Percentiles rank a stretch among this genome's conserved stretches.
Evolutionary conservation across 1,140 invertebrate species (phyloP).

Genomic region (Cheumatopsyche charites): DNA sequence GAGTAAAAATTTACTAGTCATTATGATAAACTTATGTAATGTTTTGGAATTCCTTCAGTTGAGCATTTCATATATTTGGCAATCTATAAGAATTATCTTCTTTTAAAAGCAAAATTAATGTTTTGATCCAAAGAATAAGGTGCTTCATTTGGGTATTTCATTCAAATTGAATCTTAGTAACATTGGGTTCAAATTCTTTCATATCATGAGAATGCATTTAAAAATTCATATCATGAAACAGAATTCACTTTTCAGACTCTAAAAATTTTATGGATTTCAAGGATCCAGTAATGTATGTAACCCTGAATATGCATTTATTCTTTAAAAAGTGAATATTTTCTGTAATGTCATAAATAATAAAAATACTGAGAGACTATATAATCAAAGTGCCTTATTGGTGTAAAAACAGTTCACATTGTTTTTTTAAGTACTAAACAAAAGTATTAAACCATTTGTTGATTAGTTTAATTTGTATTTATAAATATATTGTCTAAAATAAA

Average conservation of each 20-base stretch:
- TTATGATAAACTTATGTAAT: neutral
- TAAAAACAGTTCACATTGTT: neutral
- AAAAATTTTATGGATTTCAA: neutral
- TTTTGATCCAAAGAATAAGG: constrained; percentile 40
- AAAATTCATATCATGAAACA: too few relatives aligned
- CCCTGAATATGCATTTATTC: neutral
- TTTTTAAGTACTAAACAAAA: constrained; percentile 17
- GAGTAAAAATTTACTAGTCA: neutral
- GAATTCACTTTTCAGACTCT: neutral
- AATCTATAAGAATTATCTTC: neutral
- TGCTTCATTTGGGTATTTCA: constrained; percentile 28
- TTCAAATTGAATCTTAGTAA: neutral
- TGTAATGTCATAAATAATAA: neutral
- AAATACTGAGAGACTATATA: neutral
- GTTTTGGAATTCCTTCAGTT: constrained; percentile 3
- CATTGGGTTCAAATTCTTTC: neutral
- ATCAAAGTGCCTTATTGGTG: neutral
- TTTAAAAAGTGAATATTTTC: neutral
- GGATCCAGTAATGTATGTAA: neutral
- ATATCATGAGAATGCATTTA: neutral
- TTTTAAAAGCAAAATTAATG: neutral
- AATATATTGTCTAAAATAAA: constrained; percentile 27
- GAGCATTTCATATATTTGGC: neutral
- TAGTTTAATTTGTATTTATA: constrained; percentile 30
- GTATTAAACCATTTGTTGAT: constrained; percentile 31